These are phyloP conservation scores for Grus americana DNA, from an alignment of 2,113 vertebrate species.

Conservation along the genomic window DNA sequence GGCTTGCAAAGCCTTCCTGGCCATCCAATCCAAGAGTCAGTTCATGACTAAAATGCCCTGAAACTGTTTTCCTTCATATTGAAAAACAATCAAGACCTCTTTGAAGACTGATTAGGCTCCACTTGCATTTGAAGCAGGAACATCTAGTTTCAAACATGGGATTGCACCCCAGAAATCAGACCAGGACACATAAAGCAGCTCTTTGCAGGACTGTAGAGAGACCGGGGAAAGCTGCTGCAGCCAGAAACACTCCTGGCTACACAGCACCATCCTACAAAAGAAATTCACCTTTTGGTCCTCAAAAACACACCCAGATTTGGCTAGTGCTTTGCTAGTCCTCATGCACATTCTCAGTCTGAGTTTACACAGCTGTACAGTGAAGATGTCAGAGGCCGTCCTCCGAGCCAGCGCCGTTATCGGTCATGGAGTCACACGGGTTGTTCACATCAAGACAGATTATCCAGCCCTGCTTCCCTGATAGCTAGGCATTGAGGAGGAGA, in stretches of 20 bases:
- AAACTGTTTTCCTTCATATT: neutral
- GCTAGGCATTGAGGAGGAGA: neutral
- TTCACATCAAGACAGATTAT: neutral
- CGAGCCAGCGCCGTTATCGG: rapidly evolving
- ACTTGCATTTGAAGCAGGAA: neutral
- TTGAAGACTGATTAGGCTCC: neutral
- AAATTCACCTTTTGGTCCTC: neutral
- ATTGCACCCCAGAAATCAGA: neutral
- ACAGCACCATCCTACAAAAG: neutral
- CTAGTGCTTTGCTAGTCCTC: neutral
- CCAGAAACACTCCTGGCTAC: neutral
- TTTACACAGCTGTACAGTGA: neutral
- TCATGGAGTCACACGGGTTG: neutral
- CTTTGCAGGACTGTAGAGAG: neutral
- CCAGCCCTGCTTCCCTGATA: neutral
- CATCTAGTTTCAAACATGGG: neutral
- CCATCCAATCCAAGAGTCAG: rapidly evolving
- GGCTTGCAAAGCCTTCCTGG: neutral
- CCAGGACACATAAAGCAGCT: neutral
- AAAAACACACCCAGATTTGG: neutral
- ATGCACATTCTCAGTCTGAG: neutral
- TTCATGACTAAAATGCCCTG: neutral
- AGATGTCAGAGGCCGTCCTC: neutral
- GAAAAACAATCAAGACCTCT: neutral
- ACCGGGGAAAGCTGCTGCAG: neutral